phyloP scores from a whole-genome alignment of 2,797 vertebrate genomes.

The Hephaestus fuliginosus region DNA sequence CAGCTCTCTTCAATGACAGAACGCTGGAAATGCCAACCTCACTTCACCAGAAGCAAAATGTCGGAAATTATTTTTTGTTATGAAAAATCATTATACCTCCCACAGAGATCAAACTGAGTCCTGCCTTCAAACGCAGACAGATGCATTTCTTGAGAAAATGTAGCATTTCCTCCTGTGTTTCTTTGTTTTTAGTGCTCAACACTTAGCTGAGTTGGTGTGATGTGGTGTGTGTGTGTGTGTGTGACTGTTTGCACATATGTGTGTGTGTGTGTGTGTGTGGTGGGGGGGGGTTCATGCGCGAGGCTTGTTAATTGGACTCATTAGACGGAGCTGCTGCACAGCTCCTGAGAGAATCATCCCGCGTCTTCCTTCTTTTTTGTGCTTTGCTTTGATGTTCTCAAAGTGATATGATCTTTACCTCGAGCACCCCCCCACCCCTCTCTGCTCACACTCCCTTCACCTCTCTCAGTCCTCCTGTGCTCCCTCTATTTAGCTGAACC shows the following conservation, averaged over 20 bases:
- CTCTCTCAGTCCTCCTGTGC: constrained; percentile 32
- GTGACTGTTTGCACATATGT: constrained; percentile 8
- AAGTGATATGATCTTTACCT: constrained; percentile 76
- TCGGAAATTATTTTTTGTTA: constrained; percentile 65
- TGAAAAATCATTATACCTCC: constrained; percentile 73
- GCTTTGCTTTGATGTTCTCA: constrained; percentile 79
- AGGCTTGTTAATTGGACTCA: constrained; percentile 81
- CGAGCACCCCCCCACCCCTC: constrained; percentile 21
- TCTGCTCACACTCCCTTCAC: constrained; percentile 35
- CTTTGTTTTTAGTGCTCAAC: constrained; percentile 43
- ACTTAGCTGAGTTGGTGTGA: constrained; percentile 44
- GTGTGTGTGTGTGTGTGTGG: not conserved
- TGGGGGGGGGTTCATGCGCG: constrained; percentile 43
- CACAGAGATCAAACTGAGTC: constrained; percentile 67
- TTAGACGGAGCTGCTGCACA: constrained; percentile 74
- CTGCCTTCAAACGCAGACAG: constrained; percentile 49
- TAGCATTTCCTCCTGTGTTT: constrained; percentile 41
- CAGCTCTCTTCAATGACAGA: constrained; percentile 67
- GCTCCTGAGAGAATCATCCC: constrained; percentile 73
- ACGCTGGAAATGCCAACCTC: constrained; percentile 64
- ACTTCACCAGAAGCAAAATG: constrained; percentile 70
- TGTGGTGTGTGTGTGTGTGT: constrained; percentile 33
- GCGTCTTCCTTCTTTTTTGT: constrained; percentile 61
- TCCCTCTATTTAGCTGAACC: constrained; percentile 52
- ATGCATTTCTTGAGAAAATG: constrained; percentile 55